Conservation (phyloP, 2,888 invertebrate genomes). For the Ennomos quercinarius region DNA sequence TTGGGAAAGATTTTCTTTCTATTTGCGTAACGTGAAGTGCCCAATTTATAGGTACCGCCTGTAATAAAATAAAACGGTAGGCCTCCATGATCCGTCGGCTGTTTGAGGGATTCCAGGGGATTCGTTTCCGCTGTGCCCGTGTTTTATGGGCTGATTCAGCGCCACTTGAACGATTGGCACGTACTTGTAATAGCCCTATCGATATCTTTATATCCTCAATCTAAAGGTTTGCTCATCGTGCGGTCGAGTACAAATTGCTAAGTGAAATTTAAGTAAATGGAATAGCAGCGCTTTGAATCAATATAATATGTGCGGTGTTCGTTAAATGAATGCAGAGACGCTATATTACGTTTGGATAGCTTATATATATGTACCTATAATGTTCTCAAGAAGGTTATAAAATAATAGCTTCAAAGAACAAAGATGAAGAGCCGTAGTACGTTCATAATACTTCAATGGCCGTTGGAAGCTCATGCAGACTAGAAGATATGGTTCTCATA, state of each 20-base stretch:
- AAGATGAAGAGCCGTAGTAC: no score
- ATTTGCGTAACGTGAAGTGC: slow-evolving; percentile 24
- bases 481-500: no score
- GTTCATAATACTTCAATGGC: no score
- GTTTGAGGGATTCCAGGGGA: slow-evolving; percentile 57
- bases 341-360: not conserved
- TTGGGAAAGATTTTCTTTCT: slow-evolving; percentile 26
- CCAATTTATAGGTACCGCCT: slow-evolving; percentile 47
- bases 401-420: no score
- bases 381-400: not conserved
- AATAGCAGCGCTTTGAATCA: slow-evolving; percentile 10
- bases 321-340: not conserved
- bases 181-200: slow-evolving; percentile 64
- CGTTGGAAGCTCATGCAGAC: no score
- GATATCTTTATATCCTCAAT: slow-evolving; percentile 53
- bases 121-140: slow-evolving; percentile 44
- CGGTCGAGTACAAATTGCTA: slow-evolving; percentile 23
- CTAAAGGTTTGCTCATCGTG: slow-evolving; percentile 33
- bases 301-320: not conserved
- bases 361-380: not conserved
- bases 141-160: slow-evolving; percentile 68
- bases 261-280: slow-evolving; percentile 30
- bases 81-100: slow-evolving; percentile 36
- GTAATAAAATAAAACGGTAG: slow-evolving; percentile 52
- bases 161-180: slow-evolving; percentile 66